Base-by-base conservation (phyloP, 1,140 invertebrate genomes). In the Sarcophaga peregrina region DNA sequence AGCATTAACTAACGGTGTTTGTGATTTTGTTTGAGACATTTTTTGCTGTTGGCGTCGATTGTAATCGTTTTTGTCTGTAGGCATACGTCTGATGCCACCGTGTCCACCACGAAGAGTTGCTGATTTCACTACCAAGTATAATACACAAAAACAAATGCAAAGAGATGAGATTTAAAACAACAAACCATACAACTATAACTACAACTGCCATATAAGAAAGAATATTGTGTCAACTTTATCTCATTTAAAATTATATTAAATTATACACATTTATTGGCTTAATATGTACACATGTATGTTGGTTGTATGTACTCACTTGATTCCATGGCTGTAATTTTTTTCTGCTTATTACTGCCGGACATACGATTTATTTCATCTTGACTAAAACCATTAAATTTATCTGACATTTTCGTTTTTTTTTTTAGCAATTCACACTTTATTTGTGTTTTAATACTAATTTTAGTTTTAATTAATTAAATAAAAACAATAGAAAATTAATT, bases 351-450 rank as follows among this genome's bases (percentile, higher is more conserved):
- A 4, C 25, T 37, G 50, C 88, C 88, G 8, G 86, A 87, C 50
- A 91, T 85, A 83, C 88, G 91, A 78, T 90, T 87, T 83, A 91
- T 91, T 80, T 91, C 90, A 80, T 91, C 91, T 85, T 91, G 88
- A 84, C 87, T 91, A 85, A 91, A 91, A 4, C 91, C 91, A 85
- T 91, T 86, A 85, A 91, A 91, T 85, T 89, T 90, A 54, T 86
- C 86, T 48, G 89, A 86, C 90, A 91, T 91, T 72, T 81, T 84
- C 8, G 4, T 17, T 20, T 4, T 82, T 62, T 73, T 50, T n/a
- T 45, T 80, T 52, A 9, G 73, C 52, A 74, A 80, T 15, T 45
- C 74, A 6, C 52, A 54, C 37, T 84, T 73, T 58, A 82, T 37
- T 54, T 73, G 7, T 37, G 50, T 81, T 74, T 37, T 75, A 80